phyloP scores from a whole-genome alignment of 2,888 invertebrate species.

The Lymantria dispar region DNA sequence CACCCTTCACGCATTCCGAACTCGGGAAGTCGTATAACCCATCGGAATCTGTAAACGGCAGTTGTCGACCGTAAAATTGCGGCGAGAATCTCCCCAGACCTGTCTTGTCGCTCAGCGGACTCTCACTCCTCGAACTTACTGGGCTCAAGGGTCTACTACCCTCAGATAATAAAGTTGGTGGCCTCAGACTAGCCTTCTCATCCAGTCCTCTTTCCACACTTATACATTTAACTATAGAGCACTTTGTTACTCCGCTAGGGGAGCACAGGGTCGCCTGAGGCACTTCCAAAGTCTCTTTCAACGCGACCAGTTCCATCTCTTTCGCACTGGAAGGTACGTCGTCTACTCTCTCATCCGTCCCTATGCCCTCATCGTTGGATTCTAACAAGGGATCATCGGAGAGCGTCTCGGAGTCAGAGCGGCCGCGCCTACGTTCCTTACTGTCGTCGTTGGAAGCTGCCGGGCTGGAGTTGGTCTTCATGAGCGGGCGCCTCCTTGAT shows the following conservation, averaged over 20 bases:
- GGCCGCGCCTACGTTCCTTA: constrained; percentile 79
- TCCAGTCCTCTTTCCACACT: constrained; percentile 81
- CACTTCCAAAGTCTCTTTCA: constrained; percentile 72
- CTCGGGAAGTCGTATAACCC: constrained; percentile 91
- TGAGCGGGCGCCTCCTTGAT: constrained; percentile 82
- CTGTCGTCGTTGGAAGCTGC: constrained; percentile 68
- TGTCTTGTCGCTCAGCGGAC: constrained; percentile 88
- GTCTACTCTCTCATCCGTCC: constrained; percentile 89
- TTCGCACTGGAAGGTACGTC: constrained; percentile 87
- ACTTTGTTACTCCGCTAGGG: constrained; percentile 76
- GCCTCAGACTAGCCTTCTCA: constrained; percentile 65
- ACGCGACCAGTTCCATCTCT: constrained; percentile 77
- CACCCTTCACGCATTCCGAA: constrained; percentile 85
- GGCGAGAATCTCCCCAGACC: constrained; percentile 87
- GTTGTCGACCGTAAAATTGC: constrained; percentile 86
- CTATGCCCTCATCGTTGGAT: constrained; percentile 90
- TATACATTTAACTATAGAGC: constrained; percentile 79
- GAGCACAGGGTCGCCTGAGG: constrained; percentile 67
- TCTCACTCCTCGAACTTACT: constrained; percentile 90
- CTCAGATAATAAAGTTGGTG: constrained; percentile 81
- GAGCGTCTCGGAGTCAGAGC: constrained; percentile 88
- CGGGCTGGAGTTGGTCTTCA: constrained; percentile 83
- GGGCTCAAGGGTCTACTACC: constrained; percentile 85
- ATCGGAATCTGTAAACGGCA: constrained; percentile 90
- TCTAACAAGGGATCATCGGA: constrained; percentile 88